These are phyloP conservation scores for Acanthiza pusilla DNA, from an alignment of 2,797 vertebrate genomes.

Conservation along the genomic window DNA sequence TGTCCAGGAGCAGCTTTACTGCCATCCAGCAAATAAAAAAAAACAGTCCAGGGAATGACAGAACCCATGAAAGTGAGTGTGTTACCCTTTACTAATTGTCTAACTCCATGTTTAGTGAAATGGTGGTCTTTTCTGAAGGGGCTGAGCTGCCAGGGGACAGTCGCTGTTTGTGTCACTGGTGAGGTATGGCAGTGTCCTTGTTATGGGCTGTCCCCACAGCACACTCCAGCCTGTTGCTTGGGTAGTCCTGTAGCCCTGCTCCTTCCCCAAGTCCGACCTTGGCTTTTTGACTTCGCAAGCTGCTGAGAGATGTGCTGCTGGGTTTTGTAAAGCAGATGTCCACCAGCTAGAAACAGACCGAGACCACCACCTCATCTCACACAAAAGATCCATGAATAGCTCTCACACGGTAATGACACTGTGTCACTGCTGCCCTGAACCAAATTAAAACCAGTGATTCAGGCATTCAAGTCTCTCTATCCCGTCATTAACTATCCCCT, in stretches of 20 bases:
- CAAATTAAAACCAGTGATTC: slow-evolving; percentile 60
- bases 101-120: not conserved
- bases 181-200: not conserved
- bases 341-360: not conserved
- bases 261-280: not conserved
- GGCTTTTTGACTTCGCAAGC: not conserved
- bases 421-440: slow-evolving; percentile 18
- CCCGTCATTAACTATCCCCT: slow-evolving; percentile 33
- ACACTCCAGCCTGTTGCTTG: not conserved
- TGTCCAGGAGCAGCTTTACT: slow-evolving; percentile 28
- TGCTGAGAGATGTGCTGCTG: not conserved
- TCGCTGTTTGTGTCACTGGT: not conserved
- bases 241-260: not conserved
- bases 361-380: not conserved
- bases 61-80: not conserved
- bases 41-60: not conserved
- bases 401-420: slow-evolving; percentile 18
- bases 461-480: slow-evolving; percentile 24
- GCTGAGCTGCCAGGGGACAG: not conserved
- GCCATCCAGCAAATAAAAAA: not conserved
- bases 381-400: not conserved
- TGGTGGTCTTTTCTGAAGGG: not conserved
- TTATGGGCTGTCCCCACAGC: not conserved
- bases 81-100: not conserved
- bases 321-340: not conserved